Base-by-base conservation (phyloP, 2,797 vertebrate genomes). In the Poliocrania exsul region DNA sequence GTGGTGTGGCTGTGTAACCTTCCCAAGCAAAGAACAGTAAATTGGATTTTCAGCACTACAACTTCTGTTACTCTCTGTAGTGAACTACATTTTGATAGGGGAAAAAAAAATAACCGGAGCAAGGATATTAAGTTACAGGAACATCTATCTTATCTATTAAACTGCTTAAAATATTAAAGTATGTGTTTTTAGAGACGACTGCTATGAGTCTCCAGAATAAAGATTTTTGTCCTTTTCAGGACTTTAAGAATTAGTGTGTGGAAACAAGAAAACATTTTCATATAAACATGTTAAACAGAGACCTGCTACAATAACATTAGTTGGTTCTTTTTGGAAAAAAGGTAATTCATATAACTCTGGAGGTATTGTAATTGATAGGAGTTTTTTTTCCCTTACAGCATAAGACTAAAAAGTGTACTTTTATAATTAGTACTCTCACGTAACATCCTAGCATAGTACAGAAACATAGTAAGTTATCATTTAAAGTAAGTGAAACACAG, bases 351-450 rank as follows among this genome's bases (percentile, higher is more conserved):
- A 69, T 58, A 91, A 78, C 50, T 92, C 54, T 61, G 5, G 15
- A 84, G 7, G 18, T 88, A 77, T 33, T 69, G n/a, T 53, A 90
- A 93, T 49, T 58, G 42, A 67, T 4, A 25, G 23, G 1, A 0
- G 3, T 0, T 5, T 31, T 19, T 87, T 87, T 90, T 35, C 46
- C 44, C 28, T 61, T 86, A 86, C 3, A 4, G n/a, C 24, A 38
- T 74, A 70, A 89, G 40, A 33, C 28, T 93, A 86, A 96, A 81
- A 91, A 57, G 42, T 37, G 58, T 88, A 74, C 49, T 92, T 93
- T 86, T 77, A 46, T 58, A 90, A 79, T 78, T 83, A 69, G 81
- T 91, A 75, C 20, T 79, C 90, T 86, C 82, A 81, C 61, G 23
- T 46, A 87, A 56, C 33, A 71, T 51, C 12, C 62, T 95, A 90